phyloP scores from a whole-genome alignment of 2,797 vertebrate species.

The Hozukius guyotensis region DNA sequence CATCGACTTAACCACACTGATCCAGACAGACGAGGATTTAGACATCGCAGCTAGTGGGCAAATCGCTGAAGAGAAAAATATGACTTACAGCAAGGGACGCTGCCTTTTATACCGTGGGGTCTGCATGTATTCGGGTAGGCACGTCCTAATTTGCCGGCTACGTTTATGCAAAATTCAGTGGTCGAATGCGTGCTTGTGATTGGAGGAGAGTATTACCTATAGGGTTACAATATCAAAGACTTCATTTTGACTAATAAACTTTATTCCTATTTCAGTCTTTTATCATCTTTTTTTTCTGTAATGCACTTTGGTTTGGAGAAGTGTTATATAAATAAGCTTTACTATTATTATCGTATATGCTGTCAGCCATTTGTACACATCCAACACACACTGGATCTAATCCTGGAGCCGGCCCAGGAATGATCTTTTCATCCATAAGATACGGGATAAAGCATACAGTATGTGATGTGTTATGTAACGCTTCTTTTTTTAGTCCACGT shows the following conservation, averaged over 20 bases:
- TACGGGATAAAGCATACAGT: conserved; percentile 52
- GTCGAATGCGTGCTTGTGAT: fast-evolving
- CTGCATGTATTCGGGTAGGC: too few relatives aligned
- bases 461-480: conserved; percentile 63
- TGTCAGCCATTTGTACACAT: conserved; percentile 28
- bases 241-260: too few relatives aligned
- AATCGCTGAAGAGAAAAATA: too few relatives aligned
- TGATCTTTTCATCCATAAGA: conserved; percentile 62
- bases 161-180: fast-evolving
- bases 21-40: too few relatives aligned
- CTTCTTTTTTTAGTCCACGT: conserved; percentile 53
- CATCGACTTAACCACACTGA: too few relatives aligned
- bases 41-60: fast-evolving
- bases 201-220: too few relatives aligned
- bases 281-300: background rate
- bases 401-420: conserved; percentile 36
- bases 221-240: too few relatives aligned
- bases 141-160: fast-evolving
- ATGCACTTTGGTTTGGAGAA: background rate
- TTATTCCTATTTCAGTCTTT: background rate
- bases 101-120: too few relatives aligned
- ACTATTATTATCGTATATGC: conserved; percentile 15
- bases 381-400: conserved; percentile 34
- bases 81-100: too few relatives aligned
- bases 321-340: background rate